Base-by-base conservation (phyloP, 2,113 vertebrate genomes). In the Dicerorhinus sumatrensis region DNA sequence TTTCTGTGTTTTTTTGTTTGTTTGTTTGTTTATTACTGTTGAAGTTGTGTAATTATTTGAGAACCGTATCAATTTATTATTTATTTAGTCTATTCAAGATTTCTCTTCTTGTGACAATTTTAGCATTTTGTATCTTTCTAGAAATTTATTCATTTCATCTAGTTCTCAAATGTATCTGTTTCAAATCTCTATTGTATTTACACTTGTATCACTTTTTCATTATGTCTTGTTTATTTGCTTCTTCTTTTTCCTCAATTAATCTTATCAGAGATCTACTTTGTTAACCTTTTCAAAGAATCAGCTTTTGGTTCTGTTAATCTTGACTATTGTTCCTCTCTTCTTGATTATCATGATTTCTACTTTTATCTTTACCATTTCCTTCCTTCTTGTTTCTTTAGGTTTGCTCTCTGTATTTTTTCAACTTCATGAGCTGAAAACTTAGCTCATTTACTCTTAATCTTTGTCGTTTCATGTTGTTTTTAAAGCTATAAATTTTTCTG, bases 131-230 rank as follows among this genome's bases (percentile, higher is more conserved):
- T 67, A 21, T 80, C 42, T 93, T 65, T 62, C 75, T 75, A 92
- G 84, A 4, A 73, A 39, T 63, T 46, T 80, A 36, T n/a, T 86
- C 27, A 36, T 48, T 77, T 80, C 31, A 48, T 33, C 33, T 27
- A 62, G 13, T 8, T 70, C 51, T 90, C 36, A 29, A 75, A 39
- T 65, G 4, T 16, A n/a, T 62, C 21, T 62, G 16, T 73, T 83
- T 84, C 39, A 95, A 93, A 85, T 95, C n/a, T 93, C 46, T 75
- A 9, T 91, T 65, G 16, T 72, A 39, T 77, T 46, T 46, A 4
- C 8, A 46, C 21, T 62, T 75, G 29, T 42, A 39, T 21, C 21
- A 23, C 20, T 13, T 77, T 39, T 42, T 51, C 25, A 20, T 7
- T 56, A 5, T 51, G 5, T 36, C 46, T 97, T 90, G 8, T n/a